phyloP scores from a whole-genome alignment of 2,797 vertebrate species.

The Alosa sapidissima region DNA sequence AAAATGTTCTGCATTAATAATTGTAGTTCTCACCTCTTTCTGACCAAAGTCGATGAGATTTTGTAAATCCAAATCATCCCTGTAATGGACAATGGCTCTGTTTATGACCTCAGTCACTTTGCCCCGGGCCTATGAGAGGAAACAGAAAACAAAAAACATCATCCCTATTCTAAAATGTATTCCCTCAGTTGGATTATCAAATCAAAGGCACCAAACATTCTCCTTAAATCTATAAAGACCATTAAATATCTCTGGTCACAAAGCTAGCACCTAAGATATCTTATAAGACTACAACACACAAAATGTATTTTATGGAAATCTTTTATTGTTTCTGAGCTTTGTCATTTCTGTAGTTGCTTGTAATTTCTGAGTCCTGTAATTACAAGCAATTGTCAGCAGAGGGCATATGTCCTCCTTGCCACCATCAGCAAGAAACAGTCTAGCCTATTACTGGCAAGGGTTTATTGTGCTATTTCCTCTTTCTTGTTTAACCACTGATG shows the following conservation, averaged over 20 bases:
- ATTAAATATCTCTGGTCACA: background rate
- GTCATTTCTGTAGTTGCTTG: too few species aligned
- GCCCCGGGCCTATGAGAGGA: conserved; percentile 72
- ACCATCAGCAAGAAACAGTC: background rate
- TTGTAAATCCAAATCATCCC: conserved; percentile 91
- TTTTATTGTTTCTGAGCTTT: too few species aligned
- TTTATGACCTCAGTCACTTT: conserved; percentile 87
- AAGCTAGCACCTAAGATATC: background rate
- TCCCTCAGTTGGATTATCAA: background rate
- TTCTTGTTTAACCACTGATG: background rate
- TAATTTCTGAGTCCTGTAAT: background rate
- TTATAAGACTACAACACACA: background rate
- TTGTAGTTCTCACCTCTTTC: conserved; percentile 76
- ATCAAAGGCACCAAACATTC: background rate
- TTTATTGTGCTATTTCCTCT: background rate
- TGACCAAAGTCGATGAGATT: conserved; percentile 96
- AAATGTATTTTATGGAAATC: background rate
- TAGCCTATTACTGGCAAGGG: background rate
- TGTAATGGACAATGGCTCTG: conserved; percentile 85
- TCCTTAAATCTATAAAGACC: background rate
- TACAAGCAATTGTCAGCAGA: conserved; percentile 47
- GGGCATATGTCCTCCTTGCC: conserved; percentile 30
- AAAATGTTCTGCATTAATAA: background rate
- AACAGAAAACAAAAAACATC: background rate
- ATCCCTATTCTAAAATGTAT: background rate